phyloP scores from a whole-genome alignment of 37 sponge, comb jelly and placozoan species.

The Mnemiopsis leidyi region DNA sequence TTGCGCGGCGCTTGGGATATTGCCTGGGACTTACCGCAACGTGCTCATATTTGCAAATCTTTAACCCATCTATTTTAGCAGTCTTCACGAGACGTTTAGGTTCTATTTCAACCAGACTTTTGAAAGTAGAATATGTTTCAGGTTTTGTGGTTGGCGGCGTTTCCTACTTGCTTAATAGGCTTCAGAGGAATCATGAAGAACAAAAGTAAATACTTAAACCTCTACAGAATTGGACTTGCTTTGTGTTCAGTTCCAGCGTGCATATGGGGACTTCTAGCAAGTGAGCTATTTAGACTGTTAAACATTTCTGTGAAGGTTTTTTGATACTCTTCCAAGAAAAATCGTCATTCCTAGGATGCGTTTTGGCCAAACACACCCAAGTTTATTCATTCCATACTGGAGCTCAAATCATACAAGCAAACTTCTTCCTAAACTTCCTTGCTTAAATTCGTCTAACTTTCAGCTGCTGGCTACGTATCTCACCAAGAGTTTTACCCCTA shows the following conservation, averaged over 20 bases:
- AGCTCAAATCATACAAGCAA: too few relatives aligned
- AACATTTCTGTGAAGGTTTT: background rate
- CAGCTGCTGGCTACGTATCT: background rate
- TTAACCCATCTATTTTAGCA: too few relatives aligned
- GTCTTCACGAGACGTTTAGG: too few relatives aligned
- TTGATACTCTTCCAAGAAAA: too few relatives aligned
- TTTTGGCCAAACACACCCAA: too few relatives aligned
- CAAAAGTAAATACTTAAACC: background rate
- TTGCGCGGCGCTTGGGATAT: background rate
- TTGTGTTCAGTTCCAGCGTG: background rate
- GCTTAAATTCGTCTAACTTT: background rate
- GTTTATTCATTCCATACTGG: too few relatives aligned
- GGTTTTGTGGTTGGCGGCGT: conserved; percentile 26
- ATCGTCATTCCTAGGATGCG: too few relatives aligned
- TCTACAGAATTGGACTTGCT: background rate
- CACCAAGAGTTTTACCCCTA: background rate
- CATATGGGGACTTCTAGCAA: conserved; percentile 25
- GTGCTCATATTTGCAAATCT: too few relatives aligned
- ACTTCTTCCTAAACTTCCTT: too few relatives aligned
- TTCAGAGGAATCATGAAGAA: conserved; percentile 2
- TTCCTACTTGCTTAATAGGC: conserved; percentile 24
- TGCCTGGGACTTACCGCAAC: background rate
- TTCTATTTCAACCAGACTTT: too few relatives aligned
- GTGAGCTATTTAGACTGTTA: background rate
- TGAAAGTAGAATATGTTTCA: background rate